These are phyloP conservation scores for Pelodiscus sinensis DNA, from an alignment of 2,113 vertebrate genomes.

Conservation along the genomic window DNA sequence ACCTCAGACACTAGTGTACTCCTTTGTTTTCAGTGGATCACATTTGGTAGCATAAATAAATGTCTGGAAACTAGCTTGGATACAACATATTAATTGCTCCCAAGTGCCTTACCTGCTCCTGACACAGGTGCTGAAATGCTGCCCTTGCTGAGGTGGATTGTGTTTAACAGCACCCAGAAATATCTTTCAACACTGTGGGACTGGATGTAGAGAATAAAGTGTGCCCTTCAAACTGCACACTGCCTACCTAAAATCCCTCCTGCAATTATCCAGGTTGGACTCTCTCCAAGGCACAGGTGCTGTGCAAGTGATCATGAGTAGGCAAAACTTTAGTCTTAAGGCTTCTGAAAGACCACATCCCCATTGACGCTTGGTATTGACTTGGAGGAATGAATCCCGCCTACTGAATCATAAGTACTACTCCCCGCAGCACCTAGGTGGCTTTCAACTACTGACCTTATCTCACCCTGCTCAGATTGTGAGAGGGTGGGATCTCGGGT, in stretches of 20 bases:
- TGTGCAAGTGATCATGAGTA: fast-evolving
- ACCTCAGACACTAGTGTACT: not conserved
- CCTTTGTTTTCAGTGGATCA: not conserved
- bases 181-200: not conserved
- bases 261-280: not conserved
- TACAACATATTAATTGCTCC: not conserved
- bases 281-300: not conserved
- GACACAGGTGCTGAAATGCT: fast-evolving
- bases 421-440: not conserved
- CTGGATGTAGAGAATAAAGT: not conserved
- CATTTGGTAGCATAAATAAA: not conserved
- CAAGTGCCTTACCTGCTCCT: not conserved
- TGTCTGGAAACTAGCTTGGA: not conserved
- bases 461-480: not conserved
- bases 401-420: not conserved
- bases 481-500: not conserved
- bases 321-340: not conserved
- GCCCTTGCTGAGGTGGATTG: fast-evolving
- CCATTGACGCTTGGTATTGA: not conserved
- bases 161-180: not conserved
- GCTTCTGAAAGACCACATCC: not conserved
- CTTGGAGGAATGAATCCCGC: not conserved
- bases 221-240: not conserved
- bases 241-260: too few species aligned
- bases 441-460: not conserved